Conservation (phyloP, 2,113 vertebrate genomes). For the Choloepus hoffmanni region DNA sequence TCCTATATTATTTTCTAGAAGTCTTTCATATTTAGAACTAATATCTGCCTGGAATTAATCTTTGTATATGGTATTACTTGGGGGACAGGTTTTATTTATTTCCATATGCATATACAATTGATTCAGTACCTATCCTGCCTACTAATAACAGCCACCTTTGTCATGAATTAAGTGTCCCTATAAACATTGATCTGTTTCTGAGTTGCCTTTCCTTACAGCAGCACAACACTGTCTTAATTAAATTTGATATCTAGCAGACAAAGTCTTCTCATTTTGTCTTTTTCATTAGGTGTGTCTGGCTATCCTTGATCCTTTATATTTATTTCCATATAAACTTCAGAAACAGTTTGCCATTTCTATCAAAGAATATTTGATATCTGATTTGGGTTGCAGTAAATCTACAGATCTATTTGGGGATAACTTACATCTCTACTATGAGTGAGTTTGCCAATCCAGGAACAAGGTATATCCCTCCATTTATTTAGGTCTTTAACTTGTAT, state of each 20-base stretch:
- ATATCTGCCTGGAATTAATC: constrained; percentile 6
- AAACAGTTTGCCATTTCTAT: background rate
- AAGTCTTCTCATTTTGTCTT: background rate
- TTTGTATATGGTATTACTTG: background rate
- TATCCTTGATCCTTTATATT: background rate
- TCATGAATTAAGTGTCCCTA: background rate
- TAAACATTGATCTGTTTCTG: background rate
- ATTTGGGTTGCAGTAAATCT: constrained; percentile 9
- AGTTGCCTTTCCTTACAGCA: background rate
- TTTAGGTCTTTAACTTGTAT: constrained; percentile 15
- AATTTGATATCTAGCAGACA: background rate
- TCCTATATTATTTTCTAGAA: background rate
- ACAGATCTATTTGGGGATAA: background rate
- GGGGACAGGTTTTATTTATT: background rate
- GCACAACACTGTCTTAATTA: background rate
- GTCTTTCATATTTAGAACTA: constrained; percentile 40
- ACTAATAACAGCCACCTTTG: background rate
- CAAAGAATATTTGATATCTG: background rate
- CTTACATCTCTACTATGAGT: constrained; percentile 15
- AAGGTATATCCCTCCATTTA: background rate
- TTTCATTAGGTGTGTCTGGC: background rate
- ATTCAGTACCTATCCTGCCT: background rate
- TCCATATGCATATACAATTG: background rate
- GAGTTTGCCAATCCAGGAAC: constrained; percentile 16
- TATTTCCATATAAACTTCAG: background rate